phyloP scores from a whole-genome alignment of 2,888 invertebrate species.

The Limenitis camilla region DNA sequence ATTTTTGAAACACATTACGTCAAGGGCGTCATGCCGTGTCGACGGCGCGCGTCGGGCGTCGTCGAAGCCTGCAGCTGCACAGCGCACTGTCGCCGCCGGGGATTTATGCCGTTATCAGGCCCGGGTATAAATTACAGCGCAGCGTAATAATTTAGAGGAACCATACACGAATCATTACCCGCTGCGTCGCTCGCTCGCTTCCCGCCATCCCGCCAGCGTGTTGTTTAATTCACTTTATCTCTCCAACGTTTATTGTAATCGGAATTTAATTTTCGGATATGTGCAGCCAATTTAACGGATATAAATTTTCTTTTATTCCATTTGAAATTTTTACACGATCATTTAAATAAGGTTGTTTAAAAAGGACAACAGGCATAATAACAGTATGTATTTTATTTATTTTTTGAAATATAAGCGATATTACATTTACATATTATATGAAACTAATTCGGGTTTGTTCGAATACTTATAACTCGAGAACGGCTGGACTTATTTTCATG shows the following conservation, averaged over 20 bases:
- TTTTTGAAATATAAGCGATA: too few species aligned
- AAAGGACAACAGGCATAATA: too few species aligned
- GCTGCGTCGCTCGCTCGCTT: conserved; percentile 54
- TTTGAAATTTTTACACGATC: background rate
- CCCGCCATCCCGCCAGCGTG: conserved; percentile 37
- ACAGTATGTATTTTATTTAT: too few species aligned
- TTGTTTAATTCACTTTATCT: conserved; percentile 68
- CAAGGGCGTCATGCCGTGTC: conserved; percentile 61
- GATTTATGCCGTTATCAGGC: conserved; percentile 72
- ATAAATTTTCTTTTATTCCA: background rate
- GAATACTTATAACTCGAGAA: too few species aligned
- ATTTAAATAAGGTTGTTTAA: background rate
- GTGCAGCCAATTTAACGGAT: conserved; percentile 11
- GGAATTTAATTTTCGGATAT: conserved; percentile 40
- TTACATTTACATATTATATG: too few species aligned
- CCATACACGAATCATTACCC: conserved; percentile 73
- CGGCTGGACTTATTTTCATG: too few species aligned
- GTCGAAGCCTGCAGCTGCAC: conserved; percentile 53
- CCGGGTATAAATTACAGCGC: conserved; percentile 66
- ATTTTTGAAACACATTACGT: conserved; percentile 40
- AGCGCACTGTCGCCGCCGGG: conserved; percentile 60
- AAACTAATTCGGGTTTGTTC: too few species aligned
- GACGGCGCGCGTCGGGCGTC: too few species aligned
- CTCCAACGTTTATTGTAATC: conserved; percentile 55
- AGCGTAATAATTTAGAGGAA: conserved; percentile 71